Evolutionary conservation across 1,140 invertebrate species (phyloP).

Genomic region (Propsilocerus akamusi): DNA sequence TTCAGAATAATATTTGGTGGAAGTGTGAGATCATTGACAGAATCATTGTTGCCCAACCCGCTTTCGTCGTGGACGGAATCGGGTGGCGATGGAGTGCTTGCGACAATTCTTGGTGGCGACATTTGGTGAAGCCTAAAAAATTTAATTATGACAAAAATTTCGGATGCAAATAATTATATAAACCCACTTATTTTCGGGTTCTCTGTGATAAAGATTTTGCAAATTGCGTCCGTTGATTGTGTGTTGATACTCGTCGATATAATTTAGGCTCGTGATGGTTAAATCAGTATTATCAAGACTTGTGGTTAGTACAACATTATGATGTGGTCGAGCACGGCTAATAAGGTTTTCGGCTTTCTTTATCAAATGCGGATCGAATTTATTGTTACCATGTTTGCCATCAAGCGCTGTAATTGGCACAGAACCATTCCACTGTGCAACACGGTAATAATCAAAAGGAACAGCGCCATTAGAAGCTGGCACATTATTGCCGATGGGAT

Average conservation of each 20-base stretch:
- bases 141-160: background rate
- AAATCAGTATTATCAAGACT: slow-evolving; percentile 34
- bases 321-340: slow-evolving; percentile 8
- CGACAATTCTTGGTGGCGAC: background rate
- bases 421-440: background rate
- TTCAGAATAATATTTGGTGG: background rate
- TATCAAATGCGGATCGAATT: slow-evolving; percentile 21
- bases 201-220: background rate
- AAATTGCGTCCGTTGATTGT: slow-evolving; percentile 7
- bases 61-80: background rate
- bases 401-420: background rate
- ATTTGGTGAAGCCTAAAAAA: background rate
- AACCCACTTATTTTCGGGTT: background rate
- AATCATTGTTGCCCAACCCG: background rate
- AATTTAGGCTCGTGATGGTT: slow-evolving; percentile 36
- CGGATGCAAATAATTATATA: background rate
- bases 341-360: slow-evolving; percentile 22
- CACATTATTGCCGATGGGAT: background rate
- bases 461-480: slow-evolving; percentile 4
- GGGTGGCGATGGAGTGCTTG: background rate
- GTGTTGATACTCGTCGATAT: slow-evolving; percentile 30
- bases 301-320: slow-evolving; percentile 11
- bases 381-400: slow-evolving; percentile 10
- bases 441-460: background rate
- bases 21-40: background rate